A percentile compares a stretch with the other conserved stretches of the same genome.
phyloP scores from a whole-genome alignment of 2,888 invertebrate genomes.

The Electrophaes corylata region DNA sequence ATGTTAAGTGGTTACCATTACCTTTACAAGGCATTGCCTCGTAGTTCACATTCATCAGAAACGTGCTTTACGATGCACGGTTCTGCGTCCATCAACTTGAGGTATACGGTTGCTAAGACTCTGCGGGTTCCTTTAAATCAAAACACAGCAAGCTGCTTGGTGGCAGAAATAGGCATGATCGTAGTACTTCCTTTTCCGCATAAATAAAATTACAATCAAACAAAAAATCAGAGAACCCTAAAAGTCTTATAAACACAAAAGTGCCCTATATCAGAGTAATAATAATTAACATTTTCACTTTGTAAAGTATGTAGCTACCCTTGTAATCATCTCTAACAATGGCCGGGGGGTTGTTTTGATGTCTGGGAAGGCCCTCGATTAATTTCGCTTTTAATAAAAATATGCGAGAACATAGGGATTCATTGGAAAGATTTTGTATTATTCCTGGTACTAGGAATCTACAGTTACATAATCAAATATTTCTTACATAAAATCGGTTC shows the following conservation, averaged over 20 bases:
- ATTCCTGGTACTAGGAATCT: slow-evolving; percentile 19
- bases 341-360: slow-evolving; percentile 74
- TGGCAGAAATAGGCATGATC: too few relatives aligned
- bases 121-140: too few relatives aligned
- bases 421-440: slow-evolving; percentile 44
- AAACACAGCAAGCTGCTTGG: too few relatives aligned
- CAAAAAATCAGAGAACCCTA: slow-evolving; percentile 23
- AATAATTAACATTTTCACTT: slow-evolving; percentile 78
- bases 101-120: too few relatives aligned
- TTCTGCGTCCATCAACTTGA: too few relatives aligned
- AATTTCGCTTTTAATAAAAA: slow-evolving; percentile 74
- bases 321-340: slow-evolving; percentile 79
- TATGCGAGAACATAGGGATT: slow-evolving; percentile 55
- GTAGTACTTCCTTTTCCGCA: too few relatives aligned
- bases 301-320: slow-evolving; percentile 63
- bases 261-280: slow-evolving; percentile 70
- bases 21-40: too few relatives aligned
- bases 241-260: slow-evolving; percentile 41
- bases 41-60: too few relatives aligned
- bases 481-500: slow-evolving; percentile 17
- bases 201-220: slow-evolving; percentile 11
- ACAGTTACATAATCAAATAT: slow-evolving; percentile 21
- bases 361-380: slow-evolving; percentile 76
- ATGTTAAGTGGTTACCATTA: too few relatives aligned
- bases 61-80: too few relatives aligned